phyloP scores from a whole-genome alignment of 2,113 vertebrate genomes.

The Isurus oxyrinchus region DNA sequence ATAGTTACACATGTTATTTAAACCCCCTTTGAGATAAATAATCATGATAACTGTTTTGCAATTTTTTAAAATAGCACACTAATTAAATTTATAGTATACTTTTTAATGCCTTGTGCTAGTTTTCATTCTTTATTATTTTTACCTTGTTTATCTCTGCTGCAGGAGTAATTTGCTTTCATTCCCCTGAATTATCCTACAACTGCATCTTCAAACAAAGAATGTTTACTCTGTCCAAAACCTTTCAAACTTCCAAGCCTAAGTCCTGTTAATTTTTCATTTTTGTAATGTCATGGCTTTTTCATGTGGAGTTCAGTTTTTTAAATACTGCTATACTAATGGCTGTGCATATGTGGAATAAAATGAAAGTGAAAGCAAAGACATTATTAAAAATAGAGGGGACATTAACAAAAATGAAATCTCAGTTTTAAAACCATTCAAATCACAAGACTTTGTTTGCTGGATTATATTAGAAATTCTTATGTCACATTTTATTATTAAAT shows the following conservation, averaged over 20 bases:
- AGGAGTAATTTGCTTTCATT: background rate
- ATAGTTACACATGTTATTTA: background rate
- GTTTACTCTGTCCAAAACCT: background rate
- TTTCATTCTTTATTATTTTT: background rate
- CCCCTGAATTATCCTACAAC: background rate
- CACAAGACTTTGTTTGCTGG: background rate
- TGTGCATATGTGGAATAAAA: background rate
- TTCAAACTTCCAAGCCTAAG: background rate
- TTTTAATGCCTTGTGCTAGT: background rate
- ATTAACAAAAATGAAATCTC: background rate
- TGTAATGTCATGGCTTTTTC: background rate
- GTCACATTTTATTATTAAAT: background rate
- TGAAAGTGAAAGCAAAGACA: background rate
- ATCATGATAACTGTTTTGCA: too few relatives aligned
- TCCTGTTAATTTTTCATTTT: background rate
- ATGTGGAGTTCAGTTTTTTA: background rate
- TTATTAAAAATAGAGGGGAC: background rate
- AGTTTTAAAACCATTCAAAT: background rate
- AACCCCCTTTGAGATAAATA: background rate
- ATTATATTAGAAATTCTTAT: background rate
- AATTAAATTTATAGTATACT: background rate
- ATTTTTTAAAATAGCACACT: background rate
- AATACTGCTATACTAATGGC: background rate
- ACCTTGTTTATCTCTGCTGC: background rate
- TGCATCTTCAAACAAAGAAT: background rate